Percentiles rank a stretch among this genome's conserved stretches.
phyloP scores from a whole-genome alignment of 2,888 invertebrate species.

The Lithodes maja region DNA sequence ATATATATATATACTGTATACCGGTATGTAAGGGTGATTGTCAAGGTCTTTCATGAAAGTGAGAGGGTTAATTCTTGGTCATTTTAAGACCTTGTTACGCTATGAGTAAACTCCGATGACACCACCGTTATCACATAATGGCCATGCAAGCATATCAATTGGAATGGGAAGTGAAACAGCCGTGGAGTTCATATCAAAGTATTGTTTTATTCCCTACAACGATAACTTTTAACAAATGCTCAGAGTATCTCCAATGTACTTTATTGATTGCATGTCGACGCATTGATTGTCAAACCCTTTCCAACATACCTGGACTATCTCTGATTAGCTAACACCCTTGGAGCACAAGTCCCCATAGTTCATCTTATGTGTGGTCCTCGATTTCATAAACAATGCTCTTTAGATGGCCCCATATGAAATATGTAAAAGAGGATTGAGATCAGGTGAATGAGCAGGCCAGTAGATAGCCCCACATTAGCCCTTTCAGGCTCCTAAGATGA shows the following conservation, averaged over 20 bases:
- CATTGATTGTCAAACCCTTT: conserved; percentile 18
- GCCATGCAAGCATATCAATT: conserved; percentile 13
- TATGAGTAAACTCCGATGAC: conserved; percentile 16
- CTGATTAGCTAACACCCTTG: conserved; percentile 12
- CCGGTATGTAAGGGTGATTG: background rate
- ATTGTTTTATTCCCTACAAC: background rate
- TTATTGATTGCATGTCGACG: background rate
- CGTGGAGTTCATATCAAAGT: background rate
- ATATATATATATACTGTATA: too few relatives aligned
- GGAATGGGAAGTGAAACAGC: conserved; percentile 16
- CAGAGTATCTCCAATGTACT: conserved; percentile 16
- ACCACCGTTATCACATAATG: conserved; percentile 13
- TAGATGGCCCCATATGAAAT: background rate
- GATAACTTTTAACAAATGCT: conserved; percentile 5
- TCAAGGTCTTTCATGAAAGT: conserved; percentile 4
- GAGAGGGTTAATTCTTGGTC: background rate
- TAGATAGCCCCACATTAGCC: too few relatives aligned
- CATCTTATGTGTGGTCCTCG: conserved; percentile 3
- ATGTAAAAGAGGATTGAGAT: too few relatives aligned
- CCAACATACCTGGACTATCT: conserved; percentile 16
- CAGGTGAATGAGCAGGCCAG: background rate
- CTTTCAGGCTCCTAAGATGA: too few relatives aligned
- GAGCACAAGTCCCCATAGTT: conserved; percentile 2
- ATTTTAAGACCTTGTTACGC: conserved; percentile 1
- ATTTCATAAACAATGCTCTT: conserved; percentile 12